A percentile compares a stretch with the other conserved stretches of the same genome.
Evolutionary conservation across 2,113 vertebrate species (phyloP).

Genomic region (Pungitius pungitius): DNA sequence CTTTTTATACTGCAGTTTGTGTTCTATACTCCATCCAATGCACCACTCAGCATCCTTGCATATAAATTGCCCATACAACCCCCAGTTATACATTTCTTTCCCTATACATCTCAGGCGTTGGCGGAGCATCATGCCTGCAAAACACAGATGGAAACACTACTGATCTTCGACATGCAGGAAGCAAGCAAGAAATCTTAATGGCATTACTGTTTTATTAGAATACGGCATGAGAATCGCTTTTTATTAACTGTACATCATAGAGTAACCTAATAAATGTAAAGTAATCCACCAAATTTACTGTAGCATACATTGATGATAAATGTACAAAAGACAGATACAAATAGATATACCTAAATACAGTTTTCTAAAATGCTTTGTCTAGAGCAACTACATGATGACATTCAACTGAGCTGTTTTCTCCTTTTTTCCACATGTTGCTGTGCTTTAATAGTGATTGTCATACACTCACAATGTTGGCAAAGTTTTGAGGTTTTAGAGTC

Average conservation of each 20-base stretch:
- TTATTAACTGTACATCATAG: slow-evolving; percentile 70
- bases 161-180: slow-evolving; percentile 30
- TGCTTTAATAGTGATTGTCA: slow-evolving; percentile 78
- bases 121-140: slow-evolving; percentile 25
- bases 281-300: slow-evolving; percentile 71
- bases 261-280: slow-evolving; percentile 76
- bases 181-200: slow-evolving; percentile 41
- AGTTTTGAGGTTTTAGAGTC: slow-evolving; percentile 66
- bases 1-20: slow-evolving; percentile 2
- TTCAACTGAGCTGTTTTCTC: slow-evolving; percentile 58
- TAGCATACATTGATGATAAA: slow-evolving; percentile 74
- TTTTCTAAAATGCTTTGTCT: slow-evolving; percentile 64
- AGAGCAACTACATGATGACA: slow-evolving; percentile 70
- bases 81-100: slow-evolving; percentile 24
- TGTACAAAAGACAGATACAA: slow-evolving; percentile 82
- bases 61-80: slow-evolving; percentile 14
- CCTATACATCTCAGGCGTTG: slow-evolving; percentile 12
- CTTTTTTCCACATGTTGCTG: slow-evolving; percentile 45
- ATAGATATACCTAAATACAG: slow-evolving; percentile 69
- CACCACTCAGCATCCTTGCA: slow-evolving; percentile 18
- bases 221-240: slow-evolving; percentile 74
- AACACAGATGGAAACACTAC: slow-evolving; percentile 12
- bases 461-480: slow-evolving; percentile 64
- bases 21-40: slow-evolving; percentile 2
- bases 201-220: slow-evolving; percentile 82